A percentile compares a stretch with the other conserved stretches of the same genome.
These are phyloP conservation scores for Folsomia candida DNA, from an alignment of 2,888 invertebrate genomes.

Conservation along the genomic window DNA sequence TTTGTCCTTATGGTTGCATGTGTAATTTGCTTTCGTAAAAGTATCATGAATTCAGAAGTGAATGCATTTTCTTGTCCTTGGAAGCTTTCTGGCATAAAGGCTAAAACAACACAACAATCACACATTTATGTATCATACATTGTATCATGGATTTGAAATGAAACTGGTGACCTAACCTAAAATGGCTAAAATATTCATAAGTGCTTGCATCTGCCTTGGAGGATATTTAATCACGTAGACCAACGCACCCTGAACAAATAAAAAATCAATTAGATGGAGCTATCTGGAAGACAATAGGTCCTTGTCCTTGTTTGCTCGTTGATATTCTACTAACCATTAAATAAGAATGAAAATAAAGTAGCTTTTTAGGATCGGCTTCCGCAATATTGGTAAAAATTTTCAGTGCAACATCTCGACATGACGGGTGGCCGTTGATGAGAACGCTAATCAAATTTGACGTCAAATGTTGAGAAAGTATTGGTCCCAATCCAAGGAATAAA, in stretches of 20 bases:
- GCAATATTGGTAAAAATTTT: slow-evolving; percentile 32
- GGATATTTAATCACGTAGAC: slow-evolving; percentile 30
- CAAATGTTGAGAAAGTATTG: slow-evolving; percentile 29
- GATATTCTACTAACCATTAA: slow-evolving; percentile 35
- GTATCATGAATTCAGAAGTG: slow-evolving; percentile 32
- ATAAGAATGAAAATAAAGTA: slow-evolving; percentile 32
- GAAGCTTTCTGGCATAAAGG: slow-evolving; percentile 29
- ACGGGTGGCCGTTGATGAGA: slow-evolving; percentile 23
- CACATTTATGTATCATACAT: too few relatives aligned
- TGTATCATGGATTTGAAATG: too few relatives aligned
- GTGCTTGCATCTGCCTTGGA: slow-evolving; percentile 25
- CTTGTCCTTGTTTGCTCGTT: too few relatives aligned
- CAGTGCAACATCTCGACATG: slow-evolving; percentile 26
- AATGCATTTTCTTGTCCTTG: slow-evolving; percentile 23
- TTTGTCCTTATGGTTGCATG: slow-evolving; percentile 25
- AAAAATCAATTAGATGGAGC: too few relatives aligned
- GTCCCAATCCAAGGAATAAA: slow-evolving; percentile 26
- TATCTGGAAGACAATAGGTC: too few relatives aligned
- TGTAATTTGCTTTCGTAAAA: slow-evolving; percentile 37
- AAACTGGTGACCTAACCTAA: too few relatives aligned
- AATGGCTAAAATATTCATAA: slow-evolving; percentile 40
- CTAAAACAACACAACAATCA: too few relatives aligned
- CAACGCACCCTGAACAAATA: slow-evolving; percentile 26
- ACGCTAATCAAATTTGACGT: slow-evolving; percentile 25
- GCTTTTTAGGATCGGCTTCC: slow-evolving; percentile 24